Percentiles rank a stretch among this genome's conserved stretches.
These are phyloP conservation scores for Frankliniella intonsa DNA, from an alignment of 2,888 invertebrate species.

Conservation along the genomic window DNA sequence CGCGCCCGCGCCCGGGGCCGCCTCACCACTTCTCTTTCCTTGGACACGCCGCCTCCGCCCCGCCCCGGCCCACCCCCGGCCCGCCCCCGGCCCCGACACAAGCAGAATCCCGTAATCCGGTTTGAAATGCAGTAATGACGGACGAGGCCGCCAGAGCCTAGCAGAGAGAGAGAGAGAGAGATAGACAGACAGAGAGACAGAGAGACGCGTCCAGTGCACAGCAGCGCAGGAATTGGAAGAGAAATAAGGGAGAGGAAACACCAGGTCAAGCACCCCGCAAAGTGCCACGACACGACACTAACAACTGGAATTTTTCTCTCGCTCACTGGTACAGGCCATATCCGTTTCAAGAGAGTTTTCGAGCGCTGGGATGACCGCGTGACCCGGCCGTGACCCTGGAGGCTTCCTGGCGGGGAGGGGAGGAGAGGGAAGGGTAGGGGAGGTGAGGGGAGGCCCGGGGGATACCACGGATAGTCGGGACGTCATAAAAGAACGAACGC, in stretches of 20 bases:
- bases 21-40: not conserved
- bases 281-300: not conserved
- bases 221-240: not conserved
- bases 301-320: not conserved
- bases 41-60: not conserved
- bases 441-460: too few species aligned
- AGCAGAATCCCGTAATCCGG: slow-evolving; percentile 16
- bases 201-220: not conserved
- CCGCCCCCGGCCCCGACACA: not conserved
- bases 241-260: not conserved
- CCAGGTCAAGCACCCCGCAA: too few species aligned
- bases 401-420: not conserved
- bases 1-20: too few species aligned
- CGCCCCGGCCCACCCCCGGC: too few species aligned
- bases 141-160: not conserved
- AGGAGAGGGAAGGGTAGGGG: too few species aligned
- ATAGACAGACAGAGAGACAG: too few species aligned
- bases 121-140: not conserved
- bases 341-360: not conserved
- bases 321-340: not conserved
- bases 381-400: too few species aligned
- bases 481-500: too few species aligned
- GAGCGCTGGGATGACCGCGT: not conserved
- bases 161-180: too few species aligned
- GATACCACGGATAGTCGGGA: too few species aligned